Evolutionary conservation across 2,797 vertebrate species (phyloP), one percentile per base, ranked within the genome.

Genomic region (Molossus molossus): DNA sequence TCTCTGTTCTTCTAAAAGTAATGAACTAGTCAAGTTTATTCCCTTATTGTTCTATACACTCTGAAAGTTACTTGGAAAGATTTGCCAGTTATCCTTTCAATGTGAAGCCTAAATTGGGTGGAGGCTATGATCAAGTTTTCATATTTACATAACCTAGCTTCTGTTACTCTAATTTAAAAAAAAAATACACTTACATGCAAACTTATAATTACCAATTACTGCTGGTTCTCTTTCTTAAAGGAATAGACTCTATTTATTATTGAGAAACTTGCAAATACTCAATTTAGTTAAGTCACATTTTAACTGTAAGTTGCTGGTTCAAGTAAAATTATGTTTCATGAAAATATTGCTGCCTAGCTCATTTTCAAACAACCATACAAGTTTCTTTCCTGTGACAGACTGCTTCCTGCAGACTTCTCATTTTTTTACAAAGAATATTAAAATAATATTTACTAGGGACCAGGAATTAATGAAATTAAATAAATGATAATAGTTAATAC

Each of bases 61-160:
- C 17, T 48, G 86, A 92, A 92, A 95, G 15, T 33, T 45, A 94
- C 40, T 80, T 5, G 50, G 37, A 76, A 91, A 91, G 8, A 81
- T 37, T 90, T 95, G 1, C 15, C 29, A 40, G 82, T 91, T 58
- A 79, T 65, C 4, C 6, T 90, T 92, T 55, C 25, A 80, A 9
- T 17, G 6, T 21, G 80, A 90, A 70, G 4, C 7, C 23, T 89
- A 76, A 75, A 64, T 50, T 86, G 0, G 0, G 45, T 87, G 21
- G 11, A 82, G 17, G n/a, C 2, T 70, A 72, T n/a, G 8, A 6
- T 57, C 14, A 20, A 45, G 1, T 81, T 17, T 95, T 96, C 14
- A 21, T 65, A 77, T 27, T 87, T 94, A 67, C 25, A 21, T 82
- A 77, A 93, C 13, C 5, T 33, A 62, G 21, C 5, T 55, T 6